These are phyloP conservation scores for Butorides virescens DNA, from an alignment of 2,113 vertebrate genomes.

Conservation along the genomic window DNA sequence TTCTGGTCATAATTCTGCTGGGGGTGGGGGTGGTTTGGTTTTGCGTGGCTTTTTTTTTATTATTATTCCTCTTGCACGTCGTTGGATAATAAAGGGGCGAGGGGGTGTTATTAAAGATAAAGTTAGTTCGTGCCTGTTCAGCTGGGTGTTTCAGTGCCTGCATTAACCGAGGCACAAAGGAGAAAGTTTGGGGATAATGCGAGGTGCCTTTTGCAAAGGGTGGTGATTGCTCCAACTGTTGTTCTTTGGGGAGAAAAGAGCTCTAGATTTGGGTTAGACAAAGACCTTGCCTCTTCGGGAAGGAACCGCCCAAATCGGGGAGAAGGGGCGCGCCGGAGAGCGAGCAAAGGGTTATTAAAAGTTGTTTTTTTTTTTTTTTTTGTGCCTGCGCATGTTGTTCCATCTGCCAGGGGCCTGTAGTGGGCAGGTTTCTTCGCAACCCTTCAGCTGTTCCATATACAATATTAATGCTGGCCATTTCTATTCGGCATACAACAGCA, in stretches of 20 bases:
- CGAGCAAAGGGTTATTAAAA: constrained; percentile 80
- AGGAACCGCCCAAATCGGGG: constrained; percentile 39
- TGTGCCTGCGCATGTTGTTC: constrained; percentile 81
- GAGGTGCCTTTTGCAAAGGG: background rate
- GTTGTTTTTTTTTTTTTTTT: background rate
- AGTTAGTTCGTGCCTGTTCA: background rate
- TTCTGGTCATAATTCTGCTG: background rate
- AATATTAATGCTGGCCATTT: constrained; percentile 95
- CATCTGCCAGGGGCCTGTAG: constrained; percentile 92
- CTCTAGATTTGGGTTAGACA: constrained; percentile 72
- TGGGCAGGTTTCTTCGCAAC: constrained; percentile 75
- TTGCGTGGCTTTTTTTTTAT: too few species aligned
- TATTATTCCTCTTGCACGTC: fast-evolving
- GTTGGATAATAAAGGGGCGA: background rate
- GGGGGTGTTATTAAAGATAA: background rate
- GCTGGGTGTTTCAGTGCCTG: background rate
- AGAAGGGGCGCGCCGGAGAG: constrained; percentile 69
- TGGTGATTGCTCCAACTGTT: background rate
- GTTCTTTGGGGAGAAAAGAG: background rate
- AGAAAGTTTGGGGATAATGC: background rate
- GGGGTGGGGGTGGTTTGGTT: background rate
- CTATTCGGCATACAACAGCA: constrained; percentile 78
- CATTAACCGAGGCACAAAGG: background rate
- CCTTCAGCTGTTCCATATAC: constrained; percentile 94
- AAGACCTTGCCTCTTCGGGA: constrained; percentile 77